These are phyloP conservation scores for Amaurobius ferox DNA, from an alignment of 2,888 invertebrate genomes.

Conservation along the genomic window DNA sequence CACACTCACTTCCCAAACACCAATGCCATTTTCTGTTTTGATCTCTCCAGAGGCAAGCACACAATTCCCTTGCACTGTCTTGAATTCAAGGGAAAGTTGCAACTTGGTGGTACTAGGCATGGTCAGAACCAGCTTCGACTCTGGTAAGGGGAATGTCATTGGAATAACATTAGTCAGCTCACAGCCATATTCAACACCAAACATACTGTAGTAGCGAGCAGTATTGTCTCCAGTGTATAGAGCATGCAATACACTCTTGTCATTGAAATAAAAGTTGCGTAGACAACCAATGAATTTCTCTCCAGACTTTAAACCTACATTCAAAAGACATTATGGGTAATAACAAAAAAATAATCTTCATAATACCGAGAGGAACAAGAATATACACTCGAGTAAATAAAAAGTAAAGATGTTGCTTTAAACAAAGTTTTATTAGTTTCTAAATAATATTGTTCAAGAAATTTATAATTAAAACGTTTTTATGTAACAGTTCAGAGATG, in stretches of 20 bases:
- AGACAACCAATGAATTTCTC: constrained; percentile 93
- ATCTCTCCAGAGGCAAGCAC: constrained; percentile 91
- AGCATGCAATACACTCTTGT: constrained; percentile 92
- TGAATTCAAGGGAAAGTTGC: constrained; percentile 90
- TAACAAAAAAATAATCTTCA: too few relatives aligned
- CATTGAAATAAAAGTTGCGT: constrained; percentile 95
- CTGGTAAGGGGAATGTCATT: constrained; percentile 92
- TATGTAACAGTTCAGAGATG: too few relatives aligned
- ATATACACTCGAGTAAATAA: too few relatives aligned
- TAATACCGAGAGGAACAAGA: too few relatives aligned
- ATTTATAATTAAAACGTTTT: too few relatives aligned
- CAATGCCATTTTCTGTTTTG: constrained; percentile 82
- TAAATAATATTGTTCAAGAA: too few relatives aligned
- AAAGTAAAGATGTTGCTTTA: too few relatives aligned
- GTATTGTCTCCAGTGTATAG: constrained; percentile 90
- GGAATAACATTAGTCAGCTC: constrained; percentile 91
- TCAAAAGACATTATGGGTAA: too few relatives aligned
- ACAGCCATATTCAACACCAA: constrained; percentile 90
- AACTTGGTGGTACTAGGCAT: constrained; percentile 80
- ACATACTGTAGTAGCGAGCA: constrained; percentile 82
- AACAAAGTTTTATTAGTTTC: too few relatives aligned
- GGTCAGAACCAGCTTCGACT: constrained; percentile 91
- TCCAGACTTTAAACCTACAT: constrained; percentile 76
- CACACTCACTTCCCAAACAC: constrained; percentile 88
- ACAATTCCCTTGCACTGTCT: constrained; percentile 88